Percentiles rank a stretch among this genome's conserved stretches.
Evolutionary conservation across 2,797 vertebrate genomes (phyloP).

Genomic region (Mus spretus): DNA sequence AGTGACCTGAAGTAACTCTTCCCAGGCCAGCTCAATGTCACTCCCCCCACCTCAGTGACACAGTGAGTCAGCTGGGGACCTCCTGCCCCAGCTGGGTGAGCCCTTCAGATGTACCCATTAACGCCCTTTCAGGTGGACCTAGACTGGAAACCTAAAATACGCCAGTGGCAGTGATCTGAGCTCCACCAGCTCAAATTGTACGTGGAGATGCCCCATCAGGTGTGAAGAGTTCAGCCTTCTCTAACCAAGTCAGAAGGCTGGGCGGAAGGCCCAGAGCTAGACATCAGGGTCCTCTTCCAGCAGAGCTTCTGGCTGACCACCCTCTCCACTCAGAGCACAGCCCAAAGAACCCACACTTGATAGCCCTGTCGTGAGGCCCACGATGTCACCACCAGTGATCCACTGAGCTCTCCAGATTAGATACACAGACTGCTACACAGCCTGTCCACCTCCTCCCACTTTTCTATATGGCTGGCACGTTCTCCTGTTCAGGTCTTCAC

Average conservation of each 20-base stretch:
- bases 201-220: not conserved
- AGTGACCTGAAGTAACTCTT: not conserved
- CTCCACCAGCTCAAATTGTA: not conserved
- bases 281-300: not conserved
- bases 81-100: not conserved
- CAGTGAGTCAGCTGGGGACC: not conserved
- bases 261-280: not conserved
- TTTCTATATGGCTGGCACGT: not conserved
- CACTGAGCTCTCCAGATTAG: not conserved
- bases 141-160: not conserved
- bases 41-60: not conserved
- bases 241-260: not conserved
- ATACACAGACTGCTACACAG: not conserved
- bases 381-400: not conserved
- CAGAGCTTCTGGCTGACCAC: not conserved
- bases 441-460: not conserved
- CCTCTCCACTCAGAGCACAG: not conserved
- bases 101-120: not conserved
- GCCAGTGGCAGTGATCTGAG: not conserved
- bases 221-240: not conserved
- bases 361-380: not conserved
- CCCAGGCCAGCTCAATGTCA: accelerated
- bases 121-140: not conserved
- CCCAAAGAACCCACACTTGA: not conserved
- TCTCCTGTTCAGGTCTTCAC: not conserved